Percentiles rank a stretch among this genome's conserved stretches.
phyloP scores from a whole-genome alignment of 2,113 vertebrate species.

The Neomonachus schauinslandi region DNA sequence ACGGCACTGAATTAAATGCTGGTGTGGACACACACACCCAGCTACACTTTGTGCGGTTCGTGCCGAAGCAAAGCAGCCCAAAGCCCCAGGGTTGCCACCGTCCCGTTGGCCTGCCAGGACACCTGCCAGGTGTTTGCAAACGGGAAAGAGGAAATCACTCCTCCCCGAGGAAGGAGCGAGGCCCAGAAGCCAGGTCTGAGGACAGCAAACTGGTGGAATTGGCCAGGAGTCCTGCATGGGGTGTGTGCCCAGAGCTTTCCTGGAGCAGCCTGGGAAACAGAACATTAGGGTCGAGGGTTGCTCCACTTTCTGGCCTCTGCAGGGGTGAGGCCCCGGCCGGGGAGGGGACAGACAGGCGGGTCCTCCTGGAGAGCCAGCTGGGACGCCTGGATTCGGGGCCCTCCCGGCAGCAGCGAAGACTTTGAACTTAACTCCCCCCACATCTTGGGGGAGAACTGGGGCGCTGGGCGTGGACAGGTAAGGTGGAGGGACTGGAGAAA shows the following conservation, averaged over 20 bases:
- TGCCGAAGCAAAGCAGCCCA: not conserved
- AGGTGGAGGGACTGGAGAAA: not conserved
- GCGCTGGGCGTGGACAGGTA: accelerated
- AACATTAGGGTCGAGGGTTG: accelerated
- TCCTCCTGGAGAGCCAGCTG: not conserved
- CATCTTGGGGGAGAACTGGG: not conserved
- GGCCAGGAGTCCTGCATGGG: not conserved
- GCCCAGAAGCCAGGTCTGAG: not conserved
- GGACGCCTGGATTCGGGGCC: not conserved
- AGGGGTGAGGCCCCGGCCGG: accelerated
- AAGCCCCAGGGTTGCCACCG: not conserved
- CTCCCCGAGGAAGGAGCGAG: not conserved
- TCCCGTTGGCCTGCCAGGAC: accelerated
- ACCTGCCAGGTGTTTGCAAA: not conserved
- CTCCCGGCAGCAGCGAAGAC: not conserved
- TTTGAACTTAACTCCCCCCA: too few relatives aligned
- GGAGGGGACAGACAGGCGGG: accelerated
- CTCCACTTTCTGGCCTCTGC: not conserved
- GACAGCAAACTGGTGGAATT: not conserved
- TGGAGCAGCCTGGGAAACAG: not conserved
- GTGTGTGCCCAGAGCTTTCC: not conserved
- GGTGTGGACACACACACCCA: too few relatives aligned
- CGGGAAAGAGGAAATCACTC: not conserved
- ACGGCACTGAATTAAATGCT: not conserved
- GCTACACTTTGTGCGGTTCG: accelerated